Evolutionary conservation across 2,113 vertebrate species (phyloP), one percentile per base, ranked within the genome.

Genomic region (Vimba vimba): DNA sequence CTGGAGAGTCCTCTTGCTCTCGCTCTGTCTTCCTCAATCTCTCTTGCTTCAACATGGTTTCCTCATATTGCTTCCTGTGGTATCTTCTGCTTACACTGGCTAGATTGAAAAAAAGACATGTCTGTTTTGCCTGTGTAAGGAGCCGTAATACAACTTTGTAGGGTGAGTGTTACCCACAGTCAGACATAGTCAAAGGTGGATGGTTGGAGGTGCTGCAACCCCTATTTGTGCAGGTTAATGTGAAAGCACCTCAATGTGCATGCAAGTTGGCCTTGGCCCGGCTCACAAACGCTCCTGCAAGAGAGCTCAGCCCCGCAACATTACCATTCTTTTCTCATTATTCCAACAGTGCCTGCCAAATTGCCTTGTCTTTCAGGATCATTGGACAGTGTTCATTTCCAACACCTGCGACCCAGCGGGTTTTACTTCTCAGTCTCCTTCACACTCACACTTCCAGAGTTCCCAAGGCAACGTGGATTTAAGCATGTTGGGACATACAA

Each of bases 191-290:
- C 77, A 36, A 3, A 86, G 68, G 76, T 12, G 23, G 23, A 45
- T 25, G 52, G 3, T 15, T 62, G 62, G 89, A 85, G 89, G 91
- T 91, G 91, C 86, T 85, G 88, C 89, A 92, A 94, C 92, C 92
- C 92, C 92, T 90, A 94, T 95, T 95, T 94, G 90, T 91, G 90
- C 91, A 93, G 92, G 93, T 95, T 95, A 94, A 95, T 94, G 93
- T 91, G 91, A 88, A 93, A 89, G 91, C 92, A 93, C 90, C 93
- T 91, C 87, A 36, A 93, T 91, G 90, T 85, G 81, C 36, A 45
- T 11, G 8, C 11, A 59, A 25, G 13, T 2, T 50, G 33, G 64
- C 43, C 75, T 68, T 59, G 30, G 66, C 62, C 59, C 21, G n/a
- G 39, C 52, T 55, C 15, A 4, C 39, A 82, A 52, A 50, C 23